phyloP scores from a whole-genome alignment of 2,797 vertebrate genomes.

The Melanotaenia nigrans region DNA sequence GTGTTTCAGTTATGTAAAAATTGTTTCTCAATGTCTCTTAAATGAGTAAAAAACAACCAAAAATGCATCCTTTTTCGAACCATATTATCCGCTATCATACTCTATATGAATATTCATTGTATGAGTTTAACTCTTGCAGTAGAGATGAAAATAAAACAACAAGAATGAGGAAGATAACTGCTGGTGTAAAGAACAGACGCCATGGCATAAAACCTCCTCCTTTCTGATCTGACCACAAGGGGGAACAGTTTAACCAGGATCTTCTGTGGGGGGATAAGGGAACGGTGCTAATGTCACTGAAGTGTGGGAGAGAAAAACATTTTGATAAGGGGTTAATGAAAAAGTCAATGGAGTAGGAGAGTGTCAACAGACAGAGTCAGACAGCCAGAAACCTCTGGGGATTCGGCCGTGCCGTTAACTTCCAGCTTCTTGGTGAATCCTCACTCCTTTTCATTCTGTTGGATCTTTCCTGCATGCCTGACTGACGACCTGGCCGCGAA shows the following conservation, averaged over 20 bases:
- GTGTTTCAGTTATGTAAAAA: slow-evolving; percentile 1
- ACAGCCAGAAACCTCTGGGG: slow-evolving; percentile 59
- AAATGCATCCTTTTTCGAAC: neutral
- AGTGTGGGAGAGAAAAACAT: slow-evolving; percentile 80
- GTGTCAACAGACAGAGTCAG: slow-evolving; percentile 70
- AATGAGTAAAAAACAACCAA: neutral
- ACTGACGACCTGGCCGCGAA: slow-evolving; percentile 67
- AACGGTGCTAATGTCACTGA: slow-evolving; percentile 41
- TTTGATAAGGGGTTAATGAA: slow-evolving; percentile 80
- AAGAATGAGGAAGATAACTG: neutral
- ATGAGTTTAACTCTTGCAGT: neutral
- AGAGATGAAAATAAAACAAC: neutral
- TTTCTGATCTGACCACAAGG: slow-evolving; percentile 71
- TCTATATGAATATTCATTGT: neutral
- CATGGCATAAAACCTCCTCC: neutral
- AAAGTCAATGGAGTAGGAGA: slow-evolving; percentile 73
- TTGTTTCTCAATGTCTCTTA: neutral
- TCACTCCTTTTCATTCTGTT: slow-evolving; percentile 44
- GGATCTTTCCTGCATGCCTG: slow-evolving; percentile 70
- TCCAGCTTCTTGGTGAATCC: slow-evolving; percentile 60
- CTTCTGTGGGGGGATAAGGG: neutral
- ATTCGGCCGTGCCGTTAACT: slow-evolving; percentile 49
- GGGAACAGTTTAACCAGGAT: slow-evolving; percentile 69
- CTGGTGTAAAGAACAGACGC: neutral
- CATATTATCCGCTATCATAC: neutral